Evolutionary conservation across 2,113 vertebrate species (phyloP), one percentile per base, ranked within the genome.

Genomic region (Catharus fuscescens): DNA sequence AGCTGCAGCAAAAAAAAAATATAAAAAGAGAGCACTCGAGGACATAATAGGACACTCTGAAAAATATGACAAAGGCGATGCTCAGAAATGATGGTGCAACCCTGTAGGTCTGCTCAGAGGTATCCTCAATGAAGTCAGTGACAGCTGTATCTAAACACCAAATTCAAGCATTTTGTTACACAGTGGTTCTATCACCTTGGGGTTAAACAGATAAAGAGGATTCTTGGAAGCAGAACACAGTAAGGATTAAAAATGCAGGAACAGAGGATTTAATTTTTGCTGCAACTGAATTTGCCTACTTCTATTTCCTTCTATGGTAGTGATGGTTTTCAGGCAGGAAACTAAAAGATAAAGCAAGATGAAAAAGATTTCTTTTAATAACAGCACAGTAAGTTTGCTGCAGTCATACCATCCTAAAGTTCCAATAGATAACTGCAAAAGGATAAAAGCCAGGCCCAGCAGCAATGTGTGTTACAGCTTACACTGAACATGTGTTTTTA

Each of bases 1-100:
- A 99, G 47, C 99, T 99, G 96, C 18, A 94, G 92, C 59, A 45
- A 44, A 28, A 76, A 21, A 21, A 74, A 29, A 53, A 12, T 61
- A 61, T 16, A 31, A 50, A 29, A 38, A 70, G 14, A 83, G 12
- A 80, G 2, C 7, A 48, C 36, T 84, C 32, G 62, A 70, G 38
- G 32, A 78, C 2, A 2, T 31, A 92, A 81, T 20, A 67, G 2
- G 0, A 56, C 19, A 74, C 16, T 60, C 48, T 82, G 70, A 48
- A 85, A 91, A 56, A 92, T 17, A 38, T 12, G 17, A 73, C 65
- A 86, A 65, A 88, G 87, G 56, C 20, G 0, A 57, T 59, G 50
- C 29, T 71, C 38, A 76, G 65, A 69, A 91, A 34, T 12, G 12
- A 59, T 42, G 15, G 36, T 80, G 26, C 88, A 79, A 16, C 18